A percentile compares a stretch with the other conserved stretches of the same genome.
Evolutionary conservation across 2,113 vertebrate genomes (phyloP).

Genomic region (Pseudorectes ferrugineus): DNA sequence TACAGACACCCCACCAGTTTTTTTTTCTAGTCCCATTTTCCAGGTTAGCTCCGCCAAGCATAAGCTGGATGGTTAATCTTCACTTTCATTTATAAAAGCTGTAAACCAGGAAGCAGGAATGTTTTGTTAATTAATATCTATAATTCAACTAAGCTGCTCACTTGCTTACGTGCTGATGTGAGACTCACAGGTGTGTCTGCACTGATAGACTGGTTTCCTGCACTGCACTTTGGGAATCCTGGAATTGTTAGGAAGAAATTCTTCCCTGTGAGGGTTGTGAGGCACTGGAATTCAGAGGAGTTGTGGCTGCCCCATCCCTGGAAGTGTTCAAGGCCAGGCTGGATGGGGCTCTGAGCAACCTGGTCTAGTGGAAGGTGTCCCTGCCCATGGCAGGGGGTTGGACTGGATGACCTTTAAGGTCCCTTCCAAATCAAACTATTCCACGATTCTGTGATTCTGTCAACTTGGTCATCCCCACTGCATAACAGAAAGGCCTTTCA

Average conservation of each 20-base stretch:
- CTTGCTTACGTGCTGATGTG: not conserved
- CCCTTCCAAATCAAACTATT: not conserved
- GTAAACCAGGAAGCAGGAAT: not conserved
- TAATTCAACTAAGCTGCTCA: not conserved
- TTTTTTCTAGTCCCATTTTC: not conserved
- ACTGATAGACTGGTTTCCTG: not conserved
- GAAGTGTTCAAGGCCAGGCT: not conserved
- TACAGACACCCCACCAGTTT: accelerated
- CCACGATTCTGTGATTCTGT: not conserved
- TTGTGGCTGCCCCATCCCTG: not conserved
- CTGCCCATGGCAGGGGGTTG: not conserved
- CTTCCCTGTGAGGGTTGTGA: not conserved
- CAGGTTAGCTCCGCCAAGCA: not conserved
- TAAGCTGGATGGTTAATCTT: not conserved
- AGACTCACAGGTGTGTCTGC: not conserved
- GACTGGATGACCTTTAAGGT: not conserved
- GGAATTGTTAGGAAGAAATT: not conserved
- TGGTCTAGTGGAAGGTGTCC: not conserved
- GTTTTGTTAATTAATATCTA: not conserved
- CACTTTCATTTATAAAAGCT: not conserved
- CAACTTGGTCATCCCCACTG: not conserved
- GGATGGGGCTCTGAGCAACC: not conserved
- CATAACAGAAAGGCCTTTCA: not conserved
- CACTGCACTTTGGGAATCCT: not conserved
- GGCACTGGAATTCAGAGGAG: not conserved